Percentiles rank a stretch among this genome's conserved stretches.
These are phyloP conservation scores for Pardosa pseudoannulata DNA, from an alignment of 2,888 invertebrate genomes.

Conservation along the genomic window DNA sequence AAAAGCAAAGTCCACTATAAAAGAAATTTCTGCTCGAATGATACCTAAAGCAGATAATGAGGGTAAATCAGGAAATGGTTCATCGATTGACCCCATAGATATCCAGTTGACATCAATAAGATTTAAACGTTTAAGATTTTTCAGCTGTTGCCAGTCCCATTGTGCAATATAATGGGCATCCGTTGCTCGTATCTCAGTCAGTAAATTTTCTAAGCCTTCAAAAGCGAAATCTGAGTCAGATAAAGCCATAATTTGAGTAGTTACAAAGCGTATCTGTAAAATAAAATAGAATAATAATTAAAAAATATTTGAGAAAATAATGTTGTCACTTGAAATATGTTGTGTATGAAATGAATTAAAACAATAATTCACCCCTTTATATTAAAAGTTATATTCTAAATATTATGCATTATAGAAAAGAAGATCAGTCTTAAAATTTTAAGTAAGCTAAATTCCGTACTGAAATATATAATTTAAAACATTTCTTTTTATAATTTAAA, in stretches of 20 bases:
- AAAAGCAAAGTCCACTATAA: constrained; percentile 35
- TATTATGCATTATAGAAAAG: no score
- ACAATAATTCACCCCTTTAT: no score
- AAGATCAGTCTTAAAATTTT: no score
- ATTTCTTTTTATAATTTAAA: no score
- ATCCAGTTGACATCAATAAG: constrained; percentile 44
- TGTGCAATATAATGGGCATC: constrained; percentile 33
- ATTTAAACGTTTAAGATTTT: not conserved
- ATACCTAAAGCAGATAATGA: constrained; percentile 30
- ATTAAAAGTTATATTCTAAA: no score
- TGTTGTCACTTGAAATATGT: no score
- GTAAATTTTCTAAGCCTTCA: constrained; percentile 33
- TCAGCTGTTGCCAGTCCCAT: constrained; percentile 51
- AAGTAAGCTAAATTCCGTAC: no score
- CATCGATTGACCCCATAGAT: constrained; percentile 14
- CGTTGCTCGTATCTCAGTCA: constrained; percentile 37
- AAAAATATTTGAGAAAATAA: no score
- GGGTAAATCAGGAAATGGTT: constrained; percentile 21
- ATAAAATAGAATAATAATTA: no score
- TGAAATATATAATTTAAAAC: no score
- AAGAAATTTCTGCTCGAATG: constrained; percentile 40
- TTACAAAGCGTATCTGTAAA: constrained; percentile 42
- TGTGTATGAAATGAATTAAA: no score
- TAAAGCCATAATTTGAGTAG: constrained; percentile 42
- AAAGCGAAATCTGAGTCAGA: constrained; percentile 55